Percentiles rank a stretch among this genome's conserved stretches.
These are phyloP conservation scores for Blastobasis adustella DNA, from an alignment of 2,888 invertebrate genomes.

Conservation along the genomic window DNA sequence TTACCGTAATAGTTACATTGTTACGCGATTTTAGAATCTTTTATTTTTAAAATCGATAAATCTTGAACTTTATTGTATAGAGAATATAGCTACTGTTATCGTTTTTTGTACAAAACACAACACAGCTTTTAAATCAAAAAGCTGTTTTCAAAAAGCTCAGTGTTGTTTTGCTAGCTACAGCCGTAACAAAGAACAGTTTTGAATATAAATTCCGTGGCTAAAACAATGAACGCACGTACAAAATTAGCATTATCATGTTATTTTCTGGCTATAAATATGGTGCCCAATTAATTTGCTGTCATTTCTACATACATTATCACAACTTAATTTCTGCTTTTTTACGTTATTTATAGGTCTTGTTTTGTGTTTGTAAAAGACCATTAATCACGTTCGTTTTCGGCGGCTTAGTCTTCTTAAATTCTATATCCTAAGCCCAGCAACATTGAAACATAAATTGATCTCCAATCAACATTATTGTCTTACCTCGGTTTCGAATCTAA, in stretches of 20 bases:
- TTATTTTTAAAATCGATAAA: too few relatives aligned
- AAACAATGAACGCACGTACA: constrained; percentile 15
- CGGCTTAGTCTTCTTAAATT: constrained; percentile 6
- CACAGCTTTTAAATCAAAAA: too few relatives aligned
- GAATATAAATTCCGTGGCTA: constrained; percentile 5
- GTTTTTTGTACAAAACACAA: too few relatives aligned
- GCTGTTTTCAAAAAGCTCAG: too few relatives aligned
- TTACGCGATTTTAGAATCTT: too few relatives aligned
- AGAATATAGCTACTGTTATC: too few relatives aligned
- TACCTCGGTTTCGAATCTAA: constrained; percentile 13
- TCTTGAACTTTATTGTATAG: too few relatives aligned
- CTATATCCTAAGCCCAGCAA: constrained; percentile 14
- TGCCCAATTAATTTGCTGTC: constrained; percentile 35
- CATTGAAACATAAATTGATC: constrained; percentile 20
- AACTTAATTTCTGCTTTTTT: constrained; percentile 24
- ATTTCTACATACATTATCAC: constrained; percentile 29
- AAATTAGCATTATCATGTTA: constrained; percentile 24
- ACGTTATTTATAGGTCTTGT: constrained; percentile 16
- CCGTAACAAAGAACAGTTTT: neutral
- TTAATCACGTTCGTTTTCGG: constrained; percentile 13
- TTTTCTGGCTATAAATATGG: constrained; percentile 28
- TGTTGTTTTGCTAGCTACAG: neutral
- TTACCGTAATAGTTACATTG: constrained; percentile 3
- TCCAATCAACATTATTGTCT: constrained; percentile 24
- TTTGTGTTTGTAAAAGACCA: constrained; percentile 5